Base-by-base conservation (phyloP, 2,797 vertebrate species). In the Scolopax bukidnonensis region DNA sequence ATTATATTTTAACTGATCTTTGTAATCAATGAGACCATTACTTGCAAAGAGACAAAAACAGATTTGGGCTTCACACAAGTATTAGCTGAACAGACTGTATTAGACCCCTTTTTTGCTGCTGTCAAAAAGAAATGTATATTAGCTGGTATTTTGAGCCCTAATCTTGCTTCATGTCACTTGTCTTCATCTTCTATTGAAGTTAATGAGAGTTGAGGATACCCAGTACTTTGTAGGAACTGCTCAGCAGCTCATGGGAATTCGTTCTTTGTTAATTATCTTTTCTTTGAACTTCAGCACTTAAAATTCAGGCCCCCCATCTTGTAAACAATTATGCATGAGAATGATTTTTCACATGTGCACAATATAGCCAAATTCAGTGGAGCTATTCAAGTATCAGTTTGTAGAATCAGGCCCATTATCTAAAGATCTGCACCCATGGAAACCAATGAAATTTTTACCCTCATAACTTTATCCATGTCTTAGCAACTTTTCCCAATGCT, bases 281-380 rank as follows among this genome's bases (percentile, higher is more conserved):
- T 76, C 86, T 96, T 94, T 96, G 84, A 96, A 90, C 80, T 82
- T 69, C 47, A 69, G 4, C 19, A 64, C 47, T 89, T 91, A 45
- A 94, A 88, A 87, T 90, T 67, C 63, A 87, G 47, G 7, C 11
- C 28, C 21, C 24, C 40, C 15, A 36, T 82, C 83, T 61, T 67
- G 36, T 69, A 94, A 87, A 93, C 9, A 90, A 75, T 90, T 90
- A 84, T 86, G 18, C 47, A 89, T 67, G 19, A 79, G 27, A 65
- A 60, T 70, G 8, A 43, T 54, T 93, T 92, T 30, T 89, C 36
- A 69, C 6, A 41, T 41, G 4, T 32, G 33, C 28, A 56, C 18
- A 63, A 7, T 50, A 43, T 12, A 86, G 36, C n/a, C 32, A 45
- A 73, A 84, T 41, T 77, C n/a, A 74, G 12, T 57, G 21, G 11